Base-by-base conservation (phyloP, 2,113 vertebrate genomes). In the Gallinago paraguaiae region DNA sequence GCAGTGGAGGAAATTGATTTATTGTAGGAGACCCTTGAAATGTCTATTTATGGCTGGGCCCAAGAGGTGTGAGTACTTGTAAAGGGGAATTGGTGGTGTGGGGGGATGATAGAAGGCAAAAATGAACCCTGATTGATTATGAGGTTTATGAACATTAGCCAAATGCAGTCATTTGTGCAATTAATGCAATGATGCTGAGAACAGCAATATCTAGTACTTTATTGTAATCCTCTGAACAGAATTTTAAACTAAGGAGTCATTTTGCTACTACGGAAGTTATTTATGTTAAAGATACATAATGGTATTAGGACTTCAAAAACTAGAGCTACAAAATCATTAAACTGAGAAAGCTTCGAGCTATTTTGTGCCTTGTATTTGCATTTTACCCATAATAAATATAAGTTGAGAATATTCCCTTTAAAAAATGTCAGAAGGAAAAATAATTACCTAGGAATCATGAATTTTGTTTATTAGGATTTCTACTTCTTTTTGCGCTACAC, bases 141-240 rank as follows among this genome's bases (percentile, higher is more conserved):
- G 54, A 82, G 59, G 63, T 63, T 91, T 63, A 71, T 7, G 37
- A 93, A 91, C 93, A 86, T 94, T 88, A 96, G 84, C 82, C 63
- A 77, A 92, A 86, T 77, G 93, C 9, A 17, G 78, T 87, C 90
- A 70, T 68, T 63, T 85, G 61, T 83, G 79, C 88, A 95, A 94
- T 96, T 92, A 97, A 96, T 88, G 60, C 85, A 88, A 41, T 92
- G 50, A 93, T 93, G 93, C 90, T 94, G 92, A 97, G 93, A 82
- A 67, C 90, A 96, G 82, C 72, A 96, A 90, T 92, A 88, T 90
- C 76, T 87, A 71, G 87, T 91, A 54, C 63, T 96, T 90, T 77
- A 84, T 80, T 81, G 84, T 78, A 76, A 87, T 83, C 78, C 54
- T 91, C 72, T 76, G 80, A 95, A 82, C 65, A 51, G 25, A 61